Conservation (phyloP, 2,888 invertebrate genomes). For the Metacarcinus magister region DNA sequence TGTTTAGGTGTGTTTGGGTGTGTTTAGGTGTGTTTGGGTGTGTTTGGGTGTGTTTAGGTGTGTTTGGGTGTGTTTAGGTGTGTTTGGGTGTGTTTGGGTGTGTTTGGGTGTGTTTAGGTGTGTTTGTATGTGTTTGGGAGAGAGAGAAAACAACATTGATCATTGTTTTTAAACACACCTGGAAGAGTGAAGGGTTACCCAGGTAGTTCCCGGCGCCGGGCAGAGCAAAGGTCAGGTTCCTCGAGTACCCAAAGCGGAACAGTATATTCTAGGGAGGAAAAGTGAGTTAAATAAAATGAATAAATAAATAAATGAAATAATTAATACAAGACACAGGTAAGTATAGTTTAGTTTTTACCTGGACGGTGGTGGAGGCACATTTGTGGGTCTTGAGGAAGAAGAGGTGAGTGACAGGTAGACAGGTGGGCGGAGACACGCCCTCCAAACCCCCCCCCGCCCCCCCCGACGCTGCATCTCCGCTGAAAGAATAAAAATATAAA, state of each 20-base stretch:
- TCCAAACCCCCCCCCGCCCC: neutral
- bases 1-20: too few species aligned
- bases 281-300: too few species aligned
- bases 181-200: constrained; percentile 83
- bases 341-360: constrained; percentile 82
- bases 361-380: constrained; percentile 84
- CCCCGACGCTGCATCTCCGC: neutral
- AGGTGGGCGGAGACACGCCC: neutral
- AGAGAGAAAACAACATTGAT: neutral
- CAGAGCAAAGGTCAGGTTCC: constrained; percentile 83
- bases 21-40: too few species aligned
- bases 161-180: constrained; percentile 57
- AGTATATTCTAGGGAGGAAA: constrained; percentile 71
- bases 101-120: too few species aligned
- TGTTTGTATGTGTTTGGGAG: too few species aligned
- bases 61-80: too few species aligned
- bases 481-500: neutral
- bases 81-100: too few species aligned
- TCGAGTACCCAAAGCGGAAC: constrained; percentile 75
- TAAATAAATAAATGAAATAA: too few species aligned
- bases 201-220: constrained; percentile 83
- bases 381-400: constrained; percentile 84
- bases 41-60: too few species aligned
- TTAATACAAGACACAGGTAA: neutral
- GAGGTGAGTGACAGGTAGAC: constrained; percentile 76